These are phyloP conservation scores for Timema podura DNA, from an alignment of 2,888 invertebrate species.

Conservation along the genomic window DNA sequence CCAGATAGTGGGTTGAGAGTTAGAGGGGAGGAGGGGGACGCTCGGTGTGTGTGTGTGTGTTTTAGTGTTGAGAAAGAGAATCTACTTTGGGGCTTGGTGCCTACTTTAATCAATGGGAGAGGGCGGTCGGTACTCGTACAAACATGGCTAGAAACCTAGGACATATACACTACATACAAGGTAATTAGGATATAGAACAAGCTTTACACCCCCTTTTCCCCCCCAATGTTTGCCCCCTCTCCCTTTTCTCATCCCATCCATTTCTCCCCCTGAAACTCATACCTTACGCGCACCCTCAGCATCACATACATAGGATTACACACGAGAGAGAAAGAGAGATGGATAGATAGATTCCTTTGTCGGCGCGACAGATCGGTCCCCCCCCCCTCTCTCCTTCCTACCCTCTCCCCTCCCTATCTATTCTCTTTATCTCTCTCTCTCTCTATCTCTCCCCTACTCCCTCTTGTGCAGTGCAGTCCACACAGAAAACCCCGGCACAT, in stretches of 20 bases:
- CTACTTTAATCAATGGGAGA: constrained; percentile 13
- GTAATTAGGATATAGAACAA: constrained; percentile 16
- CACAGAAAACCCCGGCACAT: too few relatives aligned
- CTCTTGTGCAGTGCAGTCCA: too few relatives aligned
- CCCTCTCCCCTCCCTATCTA: constrained; percentile 14
- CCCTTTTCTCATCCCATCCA: not conserved
- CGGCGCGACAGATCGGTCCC: constrained; percentile 13
- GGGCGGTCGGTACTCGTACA: not conserved
- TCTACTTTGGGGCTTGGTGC: too few relatives aligned
- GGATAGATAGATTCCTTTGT: constrained; percentile 18
- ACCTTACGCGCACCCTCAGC: not conserved
- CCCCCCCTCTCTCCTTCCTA: constrained; percentile 10
- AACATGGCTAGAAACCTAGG: not conserved
- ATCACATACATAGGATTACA: not conserved
- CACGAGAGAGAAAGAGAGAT: constrained; percentile 15
- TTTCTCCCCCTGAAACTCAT: not conserved
- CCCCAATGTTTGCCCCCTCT: not conserved
- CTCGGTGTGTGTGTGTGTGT: not conserved
- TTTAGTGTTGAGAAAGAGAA: not conserved
- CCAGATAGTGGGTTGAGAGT: not conserved
- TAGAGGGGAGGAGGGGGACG: constrained; percentile 5
- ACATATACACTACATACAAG: constrained; percentile 1
- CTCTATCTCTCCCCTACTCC: not conserved
- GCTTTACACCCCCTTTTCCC: not conserved
- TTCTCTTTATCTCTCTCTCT: constrained; percentile 7